Base-by-base conservation (phyloP, 2,888 invertebrate species). In the Epicampocera succincta region DNA sequence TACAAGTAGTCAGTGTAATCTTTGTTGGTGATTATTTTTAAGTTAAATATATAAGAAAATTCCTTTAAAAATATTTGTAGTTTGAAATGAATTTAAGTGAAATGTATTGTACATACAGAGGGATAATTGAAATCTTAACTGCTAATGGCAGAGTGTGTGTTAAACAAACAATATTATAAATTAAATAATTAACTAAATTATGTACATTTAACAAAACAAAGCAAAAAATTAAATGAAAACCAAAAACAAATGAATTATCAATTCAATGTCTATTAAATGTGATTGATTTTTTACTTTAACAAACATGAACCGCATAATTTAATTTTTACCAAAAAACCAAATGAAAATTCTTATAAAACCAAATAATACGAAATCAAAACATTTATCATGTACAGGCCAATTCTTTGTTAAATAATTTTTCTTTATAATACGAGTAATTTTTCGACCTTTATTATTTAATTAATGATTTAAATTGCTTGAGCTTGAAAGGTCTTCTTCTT, bases 231-330 rank as follows among this genome's bases (percentile, higher is more conserved):
- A n/a, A 40, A 38, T 56, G n/a, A 66, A 15, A 19, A 21, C 48
- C 29, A 29, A 33, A 33, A 33, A 3, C 33, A 33, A 33, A 33
- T 33, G 8, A 33, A 9, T 33, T 33, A 9, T 33, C 44, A 81
- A 58, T 29, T 74, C 15, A 69, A 68, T 77, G 69, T 77, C 44
- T 77, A 42, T 58, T 78, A 60, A 78, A 71, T 82, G 77, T 82
- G 69, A 82, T 78, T 81, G 68, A 69, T 78, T 82, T 82, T 82
- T 74, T 74, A 74, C 60, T 69, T 77, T 63, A 63, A 9, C 29
- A 60, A 46, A 54, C 50, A 19, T 4, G 60, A 71, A 56, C 2
- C n/a, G n/a, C n/a, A n/a, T 12, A 17, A 3, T 52, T 52, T 52
- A 21, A 25, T 52, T 21, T 52, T 50, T 50, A 3, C 1, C 2